Percentiles rank a stretch among this genome's conserved stretches.
These are phyloP conservation scores for Ganaspis sp. DNA, from an alignment of 1,140 invertebrate genomes.

Conservation along the genomic window DNA sequence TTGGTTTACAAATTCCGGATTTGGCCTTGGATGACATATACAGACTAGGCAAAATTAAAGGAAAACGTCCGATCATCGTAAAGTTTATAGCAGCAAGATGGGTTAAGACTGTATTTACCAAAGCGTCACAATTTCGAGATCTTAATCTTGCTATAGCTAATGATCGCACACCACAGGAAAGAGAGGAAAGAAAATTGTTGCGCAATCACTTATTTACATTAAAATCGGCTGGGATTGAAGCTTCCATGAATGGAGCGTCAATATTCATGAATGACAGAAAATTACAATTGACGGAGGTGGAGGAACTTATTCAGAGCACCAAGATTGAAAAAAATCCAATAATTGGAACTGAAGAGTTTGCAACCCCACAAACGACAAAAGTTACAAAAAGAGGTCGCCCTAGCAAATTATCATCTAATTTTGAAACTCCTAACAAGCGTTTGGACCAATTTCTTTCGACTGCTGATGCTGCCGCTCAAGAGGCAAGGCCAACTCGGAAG, in stretches of 20 bases:
- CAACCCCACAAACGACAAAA: neutral
- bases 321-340: no score
- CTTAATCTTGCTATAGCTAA: neutral
- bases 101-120: neutral
- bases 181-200: neutral
- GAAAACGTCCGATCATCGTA: neutral
- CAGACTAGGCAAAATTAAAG: neutral
- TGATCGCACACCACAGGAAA: neutral
- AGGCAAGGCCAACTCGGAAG: neutral
- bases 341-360: no score
- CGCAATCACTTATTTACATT: neutral
- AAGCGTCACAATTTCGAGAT: neutral
- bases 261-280: no score
- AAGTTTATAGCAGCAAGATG: slow-evolving; percentile 8
- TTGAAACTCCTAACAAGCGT: neutral
- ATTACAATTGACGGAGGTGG: neutral
- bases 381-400: no score
- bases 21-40: neutral
- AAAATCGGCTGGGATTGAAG: neutral
- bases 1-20: neutral
- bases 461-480: neutral
- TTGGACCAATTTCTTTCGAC: neutral
- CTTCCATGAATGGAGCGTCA: no score
- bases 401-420: neutral
- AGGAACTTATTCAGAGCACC: no score